Evolutionary conservation across 2,888 invertebrate genomes (phyloP).

Genomic region (Coelogynopora nodosa): DNA sequence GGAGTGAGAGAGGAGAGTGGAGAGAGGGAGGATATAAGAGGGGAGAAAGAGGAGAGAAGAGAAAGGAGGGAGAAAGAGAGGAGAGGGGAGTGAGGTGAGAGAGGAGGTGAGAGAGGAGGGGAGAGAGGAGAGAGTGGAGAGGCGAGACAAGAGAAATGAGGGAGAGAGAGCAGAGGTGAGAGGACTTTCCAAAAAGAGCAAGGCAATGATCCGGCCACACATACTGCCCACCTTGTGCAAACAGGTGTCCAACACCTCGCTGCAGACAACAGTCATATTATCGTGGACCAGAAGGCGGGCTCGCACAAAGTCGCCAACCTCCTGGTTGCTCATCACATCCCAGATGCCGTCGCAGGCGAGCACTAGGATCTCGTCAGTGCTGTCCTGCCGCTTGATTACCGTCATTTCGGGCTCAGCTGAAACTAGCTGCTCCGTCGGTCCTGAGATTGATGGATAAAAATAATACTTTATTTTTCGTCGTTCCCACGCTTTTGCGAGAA

Average conservation of each 20-base stretch:
- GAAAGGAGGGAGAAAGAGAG: not conserved
- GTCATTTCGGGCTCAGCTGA: slow-evolving; percentile 97
- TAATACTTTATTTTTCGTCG: too few relatives aligned
- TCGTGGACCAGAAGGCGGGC: slow-evolving; percentile 80
- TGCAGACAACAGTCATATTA: slow-evolving; percentile 82
- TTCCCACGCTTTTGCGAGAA: too few relatives aligned
- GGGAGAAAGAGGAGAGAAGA: slow-evolving; percentile 62
- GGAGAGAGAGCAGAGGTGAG: not conserved
- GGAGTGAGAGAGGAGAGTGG: not conserved
- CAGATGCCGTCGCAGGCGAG: slow-evolving; percentile 97
- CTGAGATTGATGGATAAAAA: too few relatives aligned
- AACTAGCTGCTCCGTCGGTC: slow-evolving; percentile 91
- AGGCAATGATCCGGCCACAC: not conserved
- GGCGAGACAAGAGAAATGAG: slow-evolving; percentile 57
- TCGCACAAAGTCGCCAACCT: slow-evolving; percentile 86
- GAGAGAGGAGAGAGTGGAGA: slow-evolving; percentile 51
- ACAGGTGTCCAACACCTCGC: slow-evolving; percentile 95
- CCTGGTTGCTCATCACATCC: slow-evolving; percentile 96
- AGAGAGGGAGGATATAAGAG: slow-evolving; percentile 50
- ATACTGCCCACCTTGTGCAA: slow-evolving; percentile 71
- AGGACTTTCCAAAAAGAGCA: not conserved
- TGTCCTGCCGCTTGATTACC: slow-evolving; percentile 68
- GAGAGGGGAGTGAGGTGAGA: not conserved
- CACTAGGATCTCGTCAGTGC: slow-evolving; percentile 84
- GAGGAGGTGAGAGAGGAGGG: not conserved